Percentiles rank a stretch among this genome's conserved stretches.
phyloP scores from a whole-genome alignment of 2,888 invertebrate species.

The Xanthia togata region DNA sequence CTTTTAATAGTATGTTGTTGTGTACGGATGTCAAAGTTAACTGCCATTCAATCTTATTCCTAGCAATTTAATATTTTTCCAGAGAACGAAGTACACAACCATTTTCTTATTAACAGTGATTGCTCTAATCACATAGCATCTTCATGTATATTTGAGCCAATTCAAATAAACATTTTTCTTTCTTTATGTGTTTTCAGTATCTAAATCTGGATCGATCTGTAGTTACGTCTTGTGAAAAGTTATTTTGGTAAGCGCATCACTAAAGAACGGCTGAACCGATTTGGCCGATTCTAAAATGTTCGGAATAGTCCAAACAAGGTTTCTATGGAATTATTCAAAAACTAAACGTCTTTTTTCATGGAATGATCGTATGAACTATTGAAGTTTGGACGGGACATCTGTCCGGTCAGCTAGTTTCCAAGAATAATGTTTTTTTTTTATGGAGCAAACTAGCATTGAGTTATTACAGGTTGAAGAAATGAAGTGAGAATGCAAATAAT shows the following conservation, averaged over 20 bases:
- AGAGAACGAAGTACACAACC: neutral
- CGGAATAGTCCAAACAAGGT: neutral
- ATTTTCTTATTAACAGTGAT: slow-evolving; percentile 25
- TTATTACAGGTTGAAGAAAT: neutral
- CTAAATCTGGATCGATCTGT: neutral
- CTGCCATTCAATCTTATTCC: neutral
- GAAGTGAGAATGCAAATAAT: neutral
- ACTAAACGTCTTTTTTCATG: too few species aligned
- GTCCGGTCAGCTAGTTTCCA: neutral
- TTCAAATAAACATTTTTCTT: neutral
- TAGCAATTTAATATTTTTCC: neutral
- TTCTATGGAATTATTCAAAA: too few species aligned
- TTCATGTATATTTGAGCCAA: slow-evolving; percentile 20
- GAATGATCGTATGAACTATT: too few species aligned
- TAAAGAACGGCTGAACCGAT: neutral
- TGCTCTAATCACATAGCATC: slow-evolving; percentile 35
- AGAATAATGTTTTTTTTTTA: neutral
- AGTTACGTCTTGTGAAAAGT: neutral
- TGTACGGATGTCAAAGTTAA: neutral
- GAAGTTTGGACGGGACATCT: neutral
- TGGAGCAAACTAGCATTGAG: neutral
- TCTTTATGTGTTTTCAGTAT: neutral
- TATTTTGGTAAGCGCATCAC: neutral
- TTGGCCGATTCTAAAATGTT: neutral
- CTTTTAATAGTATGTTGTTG: neutral